These are phyloP conservation scores for Nephila pilipes DNA, from an alignment of 1,140 invertebrate species.

Conservation along the genomic window DNA sequence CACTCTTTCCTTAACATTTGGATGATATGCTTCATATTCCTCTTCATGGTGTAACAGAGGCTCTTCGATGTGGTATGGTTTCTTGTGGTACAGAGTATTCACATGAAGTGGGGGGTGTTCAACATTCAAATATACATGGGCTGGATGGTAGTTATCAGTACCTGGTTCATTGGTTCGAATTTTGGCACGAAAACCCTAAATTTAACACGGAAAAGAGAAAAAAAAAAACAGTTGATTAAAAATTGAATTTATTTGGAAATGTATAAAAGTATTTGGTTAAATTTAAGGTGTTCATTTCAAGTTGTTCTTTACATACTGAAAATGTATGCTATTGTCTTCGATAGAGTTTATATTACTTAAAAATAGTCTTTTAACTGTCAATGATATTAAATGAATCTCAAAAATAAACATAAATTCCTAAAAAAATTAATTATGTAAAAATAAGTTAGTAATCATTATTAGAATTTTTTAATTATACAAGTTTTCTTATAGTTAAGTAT, in stretches of 20 bases:
- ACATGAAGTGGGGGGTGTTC: neutral
- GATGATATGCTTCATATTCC: conserved; percentile 15
- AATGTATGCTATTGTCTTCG: too few relatives aligned
- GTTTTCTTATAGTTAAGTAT: too few relatives aligned
- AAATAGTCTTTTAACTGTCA: too few relatives aligned
- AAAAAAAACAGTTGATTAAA: neutral
- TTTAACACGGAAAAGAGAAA: neutral
- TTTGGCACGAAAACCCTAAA: conserved; percentile 80
- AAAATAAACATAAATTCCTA: too few relatives aligned
- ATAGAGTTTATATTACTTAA: too few relatives aligned
- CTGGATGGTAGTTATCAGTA: conserved; percentile 57
- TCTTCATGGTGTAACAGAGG: neutral
- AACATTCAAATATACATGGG: conserved; percentile 40
- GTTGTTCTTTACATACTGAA: too few relatives aligned
- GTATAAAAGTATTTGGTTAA: too few relatives aligned
- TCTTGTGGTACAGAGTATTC: neutral
- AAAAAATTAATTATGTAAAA: too few relatives aligned
- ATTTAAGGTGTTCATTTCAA: too few relatives aligned
- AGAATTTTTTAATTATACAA: too few relatives aligned
- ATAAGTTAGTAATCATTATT: too few relatives aligned
- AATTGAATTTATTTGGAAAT: neutral
- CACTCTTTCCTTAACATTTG: conserved; percentile 23
- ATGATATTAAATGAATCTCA: too few relatives aligned
- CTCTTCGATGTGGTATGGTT: neutral
- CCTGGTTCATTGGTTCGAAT: conserved; percentile 74